Conservation (phyloP, 2,113 vertebrate genomes). For the Sinocyclocheilus grahami region DNA sequence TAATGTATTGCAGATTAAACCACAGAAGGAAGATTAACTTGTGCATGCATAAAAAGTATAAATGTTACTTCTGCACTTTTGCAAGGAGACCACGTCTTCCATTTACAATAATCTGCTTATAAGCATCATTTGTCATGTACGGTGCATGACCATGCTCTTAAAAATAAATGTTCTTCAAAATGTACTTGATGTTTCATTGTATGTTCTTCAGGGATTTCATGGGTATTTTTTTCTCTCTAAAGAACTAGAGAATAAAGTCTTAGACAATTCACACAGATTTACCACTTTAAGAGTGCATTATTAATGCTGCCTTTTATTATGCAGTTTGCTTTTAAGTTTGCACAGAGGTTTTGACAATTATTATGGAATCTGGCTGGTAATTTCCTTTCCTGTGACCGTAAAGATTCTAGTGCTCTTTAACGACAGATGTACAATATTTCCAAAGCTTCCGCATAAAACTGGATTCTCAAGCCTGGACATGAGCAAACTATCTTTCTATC, state of each 20-base stretch:
- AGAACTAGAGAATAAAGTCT: not conserved
- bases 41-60: not conserved
- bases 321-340: not conserved
- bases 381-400: not conserved
- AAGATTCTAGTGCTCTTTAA: not conserved
- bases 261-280: not conserved
- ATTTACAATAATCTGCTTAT: not conserved
- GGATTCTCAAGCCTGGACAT: not conserved
- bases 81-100: not conserved
- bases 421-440: not conserved
- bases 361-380: not conserved
- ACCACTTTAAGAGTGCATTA: too few species aligned
- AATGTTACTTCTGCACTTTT: not conserved
- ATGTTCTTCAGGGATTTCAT: not conserved
- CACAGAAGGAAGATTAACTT: not conserved
- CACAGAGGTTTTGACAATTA: not conserved
- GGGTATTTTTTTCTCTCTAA: not conserved
- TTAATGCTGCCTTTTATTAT: too few species aligned
- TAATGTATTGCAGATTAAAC: not conserved
- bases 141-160: not conserved
- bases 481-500: constrained; percentile 1
- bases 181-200: not conserved
- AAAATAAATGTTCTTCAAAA: not conserved
- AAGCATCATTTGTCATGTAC: not conserved
- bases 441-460: not conserved